Evolutionary conservation across 1,140 invertebrate species (phyloP).

Genomic region (Drosophila littoralis): DNA sequence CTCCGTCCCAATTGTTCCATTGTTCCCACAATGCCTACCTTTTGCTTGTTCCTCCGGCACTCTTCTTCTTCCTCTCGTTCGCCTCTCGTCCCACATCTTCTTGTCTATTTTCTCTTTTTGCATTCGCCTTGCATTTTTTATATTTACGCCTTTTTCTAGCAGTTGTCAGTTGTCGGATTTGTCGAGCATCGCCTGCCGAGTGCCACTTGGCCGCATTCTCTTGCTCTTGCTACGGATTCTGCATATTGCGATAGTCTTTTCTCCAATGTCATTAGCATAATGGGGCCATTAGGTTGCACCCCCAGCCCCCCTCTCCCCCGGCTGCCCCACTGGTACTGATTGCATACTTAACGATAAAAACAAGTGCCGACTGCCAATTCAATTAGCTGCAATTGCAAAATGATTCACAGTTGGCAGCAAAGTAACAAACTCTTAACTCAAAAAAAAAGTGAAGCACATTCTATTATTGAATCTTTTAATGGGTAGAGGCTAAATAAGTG

Average conservation of each 20-base stretch:
- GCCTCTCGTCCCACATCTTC: not conserved
- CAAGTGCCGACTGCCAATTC: slow-evolving; percentile 62
- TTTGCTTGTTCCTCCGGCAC: slow-evolving; percentile 37
- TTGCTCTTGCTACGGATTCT: slow-evolving; percentile 37
- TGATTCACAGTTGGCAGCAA: not conserved
- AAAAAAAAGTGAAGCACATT: not conserved
- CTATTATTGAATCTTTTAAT: not conserved
- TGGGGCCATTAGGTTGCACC: slow-evolving; percentile 74
- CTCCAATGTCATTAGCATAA: slow-evolving; percentile 77
- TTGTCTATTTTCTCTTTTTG: slow-evolving; percentile 45
- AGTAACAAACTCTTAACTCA: not conserved
- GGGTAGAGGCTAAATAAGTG: no score
- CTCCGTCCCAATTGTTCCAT: slow-evolving; percentile 61
- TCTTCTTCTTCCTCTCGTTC: not conserved
- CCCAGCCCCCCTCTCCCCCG: not conserved
- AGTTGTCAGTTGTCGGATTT: slow-evolving; percentile 48
- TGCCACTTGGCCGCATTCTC: slow-evolving; percentile 43
- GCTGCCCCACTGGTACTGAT: slow-evolving; percentile 41
- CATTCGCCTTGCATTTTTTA: slow-evolving; percentile 32
- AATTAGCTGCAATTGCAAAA: slow-evolving; percentile 72
- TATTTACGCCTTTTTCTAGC: slow-evolving; percentile 59
- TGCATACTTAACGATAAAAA: slow-evolving; percentile 67
- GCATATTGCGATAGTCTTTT: slow-evolving; percentile 45
- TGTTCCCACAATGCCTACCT: slow-evolving; percentile 46
- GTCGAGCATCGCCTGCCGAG: slow-evolving; percentile 31